Percentiles rank a stretch among this genome's conserved stretches.
These are phyloP conservation scores for Bombus sibiricus DNA, from an alignment of 1,140 invertebrate species.

Conservation along the genomic window DNA sequence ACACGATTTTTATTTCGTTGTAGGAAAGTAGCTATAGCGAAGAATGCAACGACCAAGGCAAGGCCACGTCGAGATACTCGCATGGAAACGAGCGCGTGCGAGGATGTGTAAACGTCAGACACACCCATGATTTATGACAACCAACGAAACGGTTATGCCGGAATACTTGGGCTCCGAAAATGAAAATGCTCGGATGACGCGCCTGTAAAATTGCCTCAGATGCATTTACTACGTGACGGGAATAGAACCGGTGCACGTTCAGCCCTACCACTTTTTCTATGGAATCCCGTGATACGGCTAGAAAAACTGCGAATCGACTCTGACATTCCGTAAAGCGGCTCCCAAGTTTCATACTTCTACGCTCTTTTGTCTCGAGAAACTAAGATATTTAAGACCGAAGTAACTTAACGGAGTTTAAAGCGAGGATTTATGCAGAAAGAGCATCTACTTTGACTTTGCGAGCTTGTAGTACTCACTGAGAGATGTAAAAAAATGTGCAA, in stretches of 20 bases:
- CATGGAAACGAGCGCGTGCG: background rate
- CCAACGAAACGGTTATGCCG: constrained; percentile 44
- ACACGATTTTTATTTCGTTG: background rate
- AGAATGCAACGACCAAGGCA: constrained; percentile 15
- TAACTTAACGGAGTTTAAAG: too few relatives aligned
- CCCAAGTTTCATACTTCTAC: background rate
- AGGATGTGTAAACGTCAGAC: constrained; percentile 58
- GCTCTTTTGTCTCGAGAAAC: background rate
- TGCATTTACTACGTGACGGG: constrained; percentile 52
- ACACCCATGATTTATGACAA: constrained; percentile 61
- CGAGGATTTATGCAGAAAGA: background rate
- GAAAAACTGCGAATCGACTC: background rate
- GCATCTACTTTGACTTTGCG: too few relatives aligned
- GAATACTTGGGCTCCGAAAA: constrained; percentile 52
- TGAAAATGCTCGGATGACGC: constrained; percentile 62
- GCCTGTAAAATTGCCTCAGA: constrained; percentile 61
- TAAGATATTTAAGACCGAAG: background rate
- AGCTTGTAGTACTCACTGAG: background rate
- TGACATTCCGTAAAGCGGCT: background rate
- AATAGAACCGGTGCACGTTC: constrained; percentile 5
- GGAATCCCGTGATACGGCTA: background rate
- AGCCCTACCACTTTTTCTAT: background rate
- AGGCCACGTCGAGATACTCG: constrained; percentile 27
- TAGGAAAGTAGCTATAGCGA: constrained; percentile 8
- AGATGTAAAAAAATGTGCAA: background rate